Conservation (phyloP, 2,888 invertebrate genomes). For the Steinernema scapterisci region DNA sequence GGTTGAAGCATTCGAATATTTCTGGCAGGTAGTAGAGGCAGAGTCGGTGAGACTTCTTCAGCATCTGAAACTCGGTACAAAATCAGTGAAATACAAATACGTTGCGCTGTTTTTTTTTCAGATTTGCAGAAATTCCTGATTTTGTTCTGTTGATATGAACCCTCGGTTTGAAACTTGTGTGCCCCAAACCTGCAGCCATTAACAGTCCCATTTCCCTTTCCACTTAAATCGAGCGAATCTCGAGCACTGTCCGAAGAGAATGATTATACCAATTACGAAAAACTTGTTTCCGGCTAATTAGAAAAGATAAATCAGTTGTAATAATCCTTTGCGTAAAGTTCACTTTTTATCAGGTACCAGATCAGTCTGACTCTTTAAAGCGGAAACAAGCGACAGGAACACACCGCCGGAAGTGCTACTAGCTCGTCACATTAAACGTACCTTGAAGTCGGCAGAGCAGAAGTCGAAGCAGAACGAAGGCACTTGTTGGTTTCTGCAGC, state of each 20-base stretch:
- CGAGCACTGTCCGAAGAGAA: background rate
- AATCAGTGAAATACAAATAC: background rate
- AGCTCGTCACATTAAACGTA: constrained; percentile 28
- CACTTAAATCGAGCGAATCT: no score
- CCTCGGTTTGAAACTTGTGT: no score
- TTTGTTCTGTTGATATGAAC: no score
- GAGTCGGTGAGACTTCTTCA: constrained; percentile 63
- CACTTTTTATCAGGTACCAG: background rate
- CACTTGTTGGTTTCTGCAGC: constrained; percentile 64
- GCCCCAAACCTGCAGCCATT: no score
- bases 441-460: constrained; percentile 61
- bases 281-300: background rate
- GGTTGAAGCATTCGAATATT: constrained; percentile 66
- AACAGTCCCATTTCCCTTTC: no score
- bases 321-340: background rate
- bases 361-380: background rate
- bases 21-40: constrained; percentile 67
- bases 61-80: constrained; percentile 47
- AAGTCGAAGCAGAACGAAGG: constrained; percentile 67
- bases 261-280: background rate
- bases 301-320: constrained; percentile 2
- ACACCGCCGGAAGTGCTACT: no score
- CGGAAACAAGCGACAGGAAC: background rate
- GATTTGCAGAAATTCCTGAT: no score
- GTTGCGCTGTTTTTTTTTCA: no score